Percentiles rank a stretch among this genome's conserved stretches.
Evolutionary conservation across 2,888 invertebrate species (phyloP).

Genomic region (Agrilus biguttatus): DNA sequence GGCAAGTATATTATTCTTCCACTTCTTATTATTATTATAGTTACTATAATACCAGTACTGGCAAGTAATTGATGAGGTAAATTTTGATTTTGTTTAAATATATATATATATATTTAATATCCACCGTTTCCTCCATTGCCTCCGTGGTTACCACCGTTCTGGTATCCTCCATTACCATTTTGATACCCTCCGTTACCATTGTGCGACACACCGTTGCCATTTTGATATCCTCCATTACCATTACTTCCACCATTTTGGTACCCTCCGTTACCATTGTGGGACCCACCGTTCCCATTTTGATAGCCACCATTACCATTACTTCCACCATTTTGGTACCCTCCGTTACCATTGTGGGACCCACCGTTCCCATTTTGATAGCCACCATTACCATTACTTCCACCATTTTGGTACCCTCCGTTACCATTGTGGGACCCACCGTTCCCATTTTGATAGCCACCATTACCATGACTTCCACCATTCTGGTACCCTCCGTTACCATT

Average conservation of each 20-base stretch:
- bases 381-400: conserved; percentile 26
- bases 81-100: conserved; percentile 4
- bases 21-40: no score
- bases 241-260: conserved; percentile 20
- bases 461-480: no score
- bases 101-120: background rate
- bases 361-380: conserved; percentile 18
- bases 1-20: no score
- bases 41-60: no score
- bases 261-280: conserved; percentile 22
- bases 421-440: no score
- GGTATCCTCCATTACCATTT: conserved; percentile 27
- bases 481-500: no score
- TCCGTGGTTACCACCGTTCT: conserved; percentile 15
- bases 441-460: no score
- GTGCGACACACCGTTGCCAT: no score
- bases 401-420: no score
- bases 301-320: conserved; percentile 27
- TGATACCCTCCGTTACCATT: no score
- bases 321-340: conserved; percentile 18
- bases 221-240: conserved; percentile 8
- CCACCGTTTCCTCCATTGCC: background rate
- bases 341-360: conserved; percentile 22
- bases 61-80: no score
- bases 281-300: conserved; percentile 14